A percentile compares a stretch with the other conserved stretches of the same genome.
Conservation (phyloP, 1,140 invertebrate genomes). For the Neoseiulus cucumeris region DNA sequence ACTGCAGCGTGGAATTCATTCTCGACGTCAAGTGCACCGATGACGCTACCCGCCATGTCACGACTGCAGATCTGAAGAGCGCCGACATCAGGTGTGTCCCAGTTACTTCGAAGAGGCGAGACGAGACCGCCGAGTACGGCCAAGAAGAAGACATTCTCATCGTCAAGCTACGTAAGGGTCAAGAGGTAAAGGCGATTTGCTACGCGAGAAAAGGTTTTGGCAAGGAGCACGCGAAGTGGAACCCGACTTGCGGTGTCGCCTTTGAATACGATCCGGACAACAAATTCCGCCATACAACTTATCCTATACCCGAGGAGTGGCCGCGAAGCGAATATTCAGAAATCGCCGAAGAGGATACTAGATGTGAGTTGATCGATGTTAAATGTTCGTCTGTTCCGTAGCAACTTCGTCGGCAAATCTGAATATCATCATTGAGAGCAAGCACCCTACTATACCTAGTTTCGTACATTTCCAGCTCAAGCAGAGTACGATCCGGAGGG, state of each 20-base stretch:
- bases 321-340: conserved; percentile 93
- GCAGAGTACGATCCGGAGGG: conserved; percentile 77
- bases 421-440: not conserved
- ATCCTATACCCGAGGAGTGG: conserved; percentile 96
- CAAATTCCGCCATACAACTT: conserved; percentile 81
- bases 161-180: conserved; percentile 90
- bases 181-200: conserved; percentile 82
- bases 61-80: conserved; percentile 85
- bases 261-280: conserved; percentile 99
- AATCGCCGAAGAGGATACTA: conserved; percentile 51
- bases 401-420: too few relatives aligned
- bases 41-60: conserved; percentile 79
- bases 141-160: conserved; percentile 58
- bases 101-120: conserved; percentile 27
- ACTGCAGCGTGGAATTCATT: conserved; percentile 94
- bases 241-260: conserved; percentile 87
- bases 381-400: too few relatives aligned
- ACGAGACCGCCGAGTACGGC: not conserved
- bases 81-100: conserved; percentile 74
- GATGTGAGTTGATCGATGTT: not conserved
- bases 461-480: conserved; percentile 42
- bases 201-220: conserved; percentile 86
- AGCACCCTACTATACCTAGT: not conserved
- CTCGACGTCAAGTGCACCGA: conserved; percentile 86
- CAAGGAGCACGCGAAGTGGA: conserved; percentile 99